Conservation (phyloP, 2,113 vertebrate genomes). For the Cyprinodon brontotheroides region DNA sequence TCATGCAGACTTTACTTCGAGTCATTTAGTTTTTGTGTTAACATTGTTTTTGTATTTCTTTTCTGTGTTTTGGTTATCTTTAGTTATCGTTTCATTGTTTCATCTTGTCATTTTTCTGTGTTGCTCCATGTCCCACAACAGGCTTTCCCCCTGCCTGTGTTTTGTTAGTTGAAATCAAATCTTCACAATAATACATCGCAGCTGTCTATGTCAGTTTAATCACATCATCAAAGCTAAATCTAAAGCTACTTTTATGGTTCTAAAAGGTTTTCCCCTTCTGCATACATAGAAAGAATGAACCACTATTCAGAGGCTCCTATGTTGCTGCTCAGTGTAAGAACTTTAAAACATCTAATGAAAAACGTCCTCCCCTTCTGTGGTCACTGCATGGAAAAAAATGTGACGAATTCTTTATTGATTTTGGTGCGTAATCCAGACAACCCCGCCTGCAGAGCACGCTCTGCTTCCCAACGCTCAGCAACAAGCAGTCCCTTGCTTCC, state of each 20-base stretch:
- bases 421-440: conserved; percentile 46
- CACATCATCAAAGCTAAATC: too few species aligned
- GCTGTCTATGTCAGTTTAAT: too few species aligned
- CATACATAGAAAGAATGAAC: not conserved
- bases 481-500: conserved; percentile 12
- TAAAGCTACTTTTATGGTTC: too few species aligned
- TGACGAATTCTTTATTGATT: conserved; percentile 62
- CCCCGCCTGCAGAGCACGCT: conserved; percentile 46
- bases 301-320: not conserved
- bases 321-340: not conserved
- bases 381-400: conserved; percentile 54
- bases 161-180: not conserved
- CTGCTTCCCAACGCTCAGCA: conserved; percentile 22
- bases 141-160: not conserved
- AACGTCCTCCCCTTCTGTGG: conserved; percentile 16
- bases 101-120: not conserved
- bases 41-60: not conserved
- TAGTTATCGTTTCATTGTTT: not conserved
- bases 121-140: not conserved
- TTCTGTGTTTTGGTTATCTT: not conserved
- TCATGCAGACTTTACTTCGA: not conserved
- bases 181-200: not conserved
- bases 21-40: not conserved
- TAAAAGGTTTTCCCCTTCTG: not conserved
- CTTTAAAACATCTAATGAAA: not conserved